These are phyloP conservation scores for Cryptoprocta ferox DNA, from an alignment of 2,797 vertebrate genomes.

Conservation along the genomic window DNA sequence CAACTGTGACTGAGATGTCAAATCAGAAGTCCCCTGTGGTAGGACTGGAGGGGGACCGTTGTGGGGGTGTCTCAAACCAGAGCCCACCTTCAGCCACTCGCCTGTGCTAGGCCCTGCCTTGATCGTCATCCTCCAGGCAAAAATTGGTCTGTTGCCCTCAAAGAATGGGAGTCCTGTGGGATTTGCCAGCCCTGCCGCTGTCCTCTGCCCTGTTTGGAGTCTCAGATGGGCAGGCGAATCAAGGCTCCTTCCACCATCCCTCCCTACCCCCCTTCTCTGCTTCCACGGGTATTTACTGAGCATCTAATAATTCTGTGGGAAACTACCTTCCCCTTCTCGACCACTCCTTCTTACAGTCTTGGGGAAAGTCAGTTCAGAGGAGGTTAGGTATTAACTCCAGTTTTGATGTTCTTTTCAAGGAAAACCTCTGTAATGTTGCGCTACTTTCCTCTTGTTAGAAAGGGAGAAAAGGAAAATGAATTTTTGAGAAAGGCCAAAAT, in stretches of 20 bases:
- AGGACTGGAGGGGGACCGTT: rapidly evolving
- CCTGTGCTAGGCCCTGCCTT: neutral
- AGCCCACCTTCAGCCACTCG: neutral
- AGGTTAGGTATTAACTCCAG: neutral
- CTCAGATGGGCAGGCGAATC: neutral
- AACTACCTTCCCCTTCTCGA: neutral
- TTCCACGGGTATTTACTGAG: neutral
- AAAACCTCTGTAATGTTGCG: neutral
- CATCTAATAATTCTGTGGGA: neutral
- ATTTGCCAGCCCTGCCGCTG: neutral
- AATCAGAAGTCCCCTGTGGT: neutral
- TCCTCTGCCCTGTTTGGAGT: neutral
- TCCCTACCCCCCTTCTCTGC: neutral
- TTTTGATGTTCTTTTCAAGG: conserved; percentile 23
- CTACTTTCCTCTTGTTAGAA: neutral
- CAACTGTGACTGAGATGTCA: neutral
- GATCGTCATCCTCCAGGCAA: rapidly evolving
- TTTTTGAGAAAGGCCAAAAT: neutral
- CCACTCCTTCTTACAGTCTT: neutral
- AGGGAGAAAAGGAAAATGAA: neutral
- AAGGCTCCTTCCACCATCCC: neutral
- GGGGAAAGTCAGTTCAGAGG: neutral
- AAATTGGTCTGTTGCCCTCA: neutral
- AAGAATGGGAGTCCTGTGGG: neutral
- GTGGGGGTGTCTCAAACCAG: neutral